A percentile compares a stretch with the other conserved stretches of the same genome.
These are phyloP conservation scores for Vanessa cardui DNA, from an alignment of 2,888 invertebrate genomes.

Conservation along the genomic window DNA sequence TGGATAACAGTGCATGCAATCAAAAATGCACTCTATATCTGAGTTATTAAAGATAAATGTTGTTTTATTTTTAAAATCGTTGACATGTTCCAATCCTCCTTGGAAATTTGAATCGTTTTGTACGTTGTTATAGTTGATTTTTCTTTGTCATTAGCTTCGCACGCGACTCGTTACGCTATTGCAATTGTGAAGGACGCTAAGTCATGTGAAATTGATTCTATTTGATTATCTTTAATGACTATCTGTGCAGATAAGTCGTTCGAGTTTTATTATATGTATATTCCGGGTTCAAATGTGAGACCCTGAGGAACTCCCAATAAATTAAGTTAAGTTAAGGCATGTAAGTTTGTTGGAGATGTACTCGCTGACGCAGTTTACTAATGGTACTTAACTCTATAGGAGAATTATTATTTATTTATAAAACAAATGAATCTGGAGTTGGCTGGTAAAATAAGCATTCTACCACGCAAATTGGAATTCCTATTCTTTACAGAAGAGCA, in stretches of 20 bases:
- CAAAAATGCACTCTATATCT: conserved; percentile 23
- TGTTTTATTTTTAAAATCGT: conserved; percentile 14
- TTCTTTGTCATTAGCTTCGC: conserved; percentile 38
- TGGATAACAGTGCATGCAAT: conserved; percentile 6
- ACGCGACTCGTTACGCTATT: conserved; percentile 65
- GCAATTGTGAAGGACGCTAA: conserved; percentile 56
- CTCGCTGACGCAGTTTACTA: too few relatives aligned
- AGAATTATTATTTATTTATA: too few relatives aligned
- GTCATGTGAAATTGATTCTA: conserved; percentile 64
- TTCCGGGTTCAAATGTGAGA: conserved; percentile 16
- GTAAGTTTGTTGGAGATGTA: too few relatives aligned
- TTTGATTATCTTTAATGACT: conserved; percentile 35
- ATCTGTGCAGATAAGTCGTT: background rate
- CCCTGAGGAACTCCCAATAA: conserved; percentile 17
- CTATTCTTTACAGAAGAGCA: too few relatives aligned
- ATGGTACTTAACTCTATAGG: too few relatives aligned
- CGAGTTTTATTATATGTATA: conserved; percentile 26
- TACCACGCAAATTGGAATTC: too few relatives aligned
- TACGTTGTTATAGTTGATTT: conserved; percentile 26
- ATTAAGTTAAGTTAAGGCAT: background rate
- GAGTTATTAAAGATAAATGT: conserved; percentile 14
- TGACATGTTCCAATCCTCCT: conserved; percentile 8
- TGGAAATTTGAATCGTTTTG: conserved; percentile 25
- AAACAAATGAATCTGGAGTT: too few relatives aligned
- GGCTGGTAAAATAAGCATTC: too few relatives aligned